Base-by-base conservation (phyloP, 2,113 vertebrate genomes). In the Hemichromis elongatus region DNA sequence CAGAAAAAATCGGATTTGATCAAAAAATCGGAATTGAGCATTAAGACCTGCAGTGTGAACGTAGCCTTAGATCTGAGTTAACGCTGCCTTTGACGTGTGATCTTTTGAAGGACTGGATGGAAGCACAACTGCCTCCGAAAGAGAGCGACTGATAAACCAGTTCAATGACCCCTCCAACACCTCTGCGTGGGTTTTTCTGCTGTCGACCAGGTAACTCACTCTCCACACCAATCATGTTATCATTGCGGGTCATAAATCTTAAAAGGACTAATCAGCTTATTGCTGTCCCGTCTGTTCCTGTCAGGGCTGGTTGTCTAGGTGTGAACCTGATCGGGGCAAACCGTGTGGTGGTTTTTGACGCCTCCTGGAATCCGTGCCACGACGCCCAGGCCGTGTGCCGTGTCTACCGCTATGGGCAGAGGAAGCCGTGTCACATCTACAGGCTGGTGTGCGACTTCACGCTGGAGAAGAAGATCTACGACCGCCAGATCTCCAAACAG, bases 291-390 rank as follows among this genome's bases (percentile, higher is more conserved):
- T 66, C 4, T 55, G 80, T 9, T 21, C 30, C 35, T 21, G 19
- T 59, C 87, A 99, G 98, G 92, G 98, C 98, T 54, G 98, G 98
- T 6, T 99, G 98, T 91, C 95, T 99, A 89, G 98, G 98, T 16
- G 98, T 99, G 83, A 99, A 99, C 94, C 95, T 99, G 93, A 97
- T 99, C 18, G 98, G 98, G 55, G 98, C 98, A 5, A 99, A 99
- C 93, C 97, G 98, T 1, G 98, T 99, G 91, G 97, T 99, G 89
- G 98, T 99, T 75, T 98, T 99, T 54, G 98, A 99, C 1, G 98
- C 98, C 80, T 99, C 98, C 77, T 99, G 98, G 98, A 99, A 99
- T 93, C 98, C 98, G 0, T 99, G 98, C 84, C 98, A 99, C 2
- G 98, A 99, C 0, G 98, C 98, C 24, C 98, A 99, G 95, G 98